Evolutionary conservation across 2,113 vertebrate species (phyloP).

Genomic region (Ardeotis arabs): DNA sequence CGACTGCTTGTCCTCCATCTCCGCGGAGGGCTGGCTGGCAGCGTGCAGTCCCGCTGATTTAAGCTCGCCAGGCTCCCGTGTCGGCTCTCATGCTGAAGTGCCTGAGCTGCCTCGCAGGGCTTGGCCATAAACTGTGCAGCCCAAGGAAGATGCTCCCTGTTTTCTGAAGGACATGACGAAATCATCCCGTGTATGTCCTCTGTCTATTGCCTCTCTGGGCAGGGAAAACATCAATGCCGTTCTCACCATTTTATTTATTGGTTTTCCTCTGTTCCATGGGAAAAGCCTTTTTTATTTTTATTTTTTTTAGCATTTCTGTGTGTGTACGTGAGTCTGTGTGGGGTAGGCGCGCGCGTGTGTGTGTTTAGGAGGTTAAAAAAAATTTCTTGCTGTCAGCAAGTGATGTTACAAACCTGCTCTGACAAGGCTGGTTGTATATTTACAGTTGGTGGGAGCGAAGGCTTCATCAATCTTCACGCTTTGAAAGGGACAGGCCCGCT

Average conservation of each 20-base stretch:
- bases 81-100: background rate
- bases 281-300: background rate
- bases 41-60: accelerated
- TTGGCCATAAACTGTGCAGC: background rate
- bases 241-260: conserved; percentile 9
- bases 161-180: conserved; percentile 2
- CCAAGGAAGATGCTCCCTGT: background rate
- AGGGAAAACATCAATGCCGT: background rate
- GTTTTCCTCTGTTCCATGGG: background rate
- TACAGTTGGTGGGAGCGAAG: conserved; percentile 79
- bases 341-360: background rate
- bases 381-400: conserved; percentile 70
- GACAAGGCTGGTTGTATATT: conserved; percentile 83
- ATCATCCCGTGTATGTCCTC: background rate
- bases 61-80: background rate
- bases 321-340: background rate
- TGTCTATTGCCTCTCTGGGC: background rate
- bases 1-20: background rate
- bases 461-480: conserved; percentile 79
- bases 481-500: conserved; percentile 71
- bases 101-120: background rate
- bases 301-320: background rate
- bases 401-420: conserved; percentile 76
- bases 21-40: background rate
- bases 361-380: conserved; percentile 66